A percentile compares a stretch with the other conserved stretches of the same genome.
These are phyloP conservation scores for Hemaris fuciformis DNA, from an alignment of 2,888 invertebrate genomes.

Conservation along the genomic window DNA sequence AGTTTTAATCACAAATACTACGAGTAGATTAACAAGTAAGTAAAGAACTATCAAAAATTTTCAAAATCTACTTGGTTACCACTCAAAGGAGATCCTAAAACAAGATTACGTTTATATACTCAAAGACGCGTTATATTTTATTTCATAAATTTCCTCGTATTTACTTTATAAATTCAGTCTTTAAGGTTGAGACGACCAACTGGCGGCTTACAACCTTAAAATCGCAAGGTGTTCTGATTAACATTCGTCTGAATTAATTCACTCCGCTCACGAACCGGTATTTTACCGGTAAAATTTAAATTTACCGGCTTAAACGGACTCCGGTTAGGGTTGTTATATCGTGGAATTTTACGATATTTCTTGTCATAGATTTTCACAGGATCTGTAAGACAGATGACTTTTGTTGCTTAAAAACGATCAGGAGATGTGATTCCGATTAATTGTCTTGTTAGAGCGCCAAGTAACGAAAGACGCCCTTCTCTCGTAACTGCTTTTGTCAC, in stretches of 20 bases:
- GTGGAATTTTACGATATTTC: background rate
- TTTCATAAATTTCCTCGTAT: background rate
- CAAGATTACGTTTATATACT: background rate
- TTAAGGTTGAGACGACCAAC: constrained; percentile 32
- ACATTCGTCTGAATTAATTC: constrained; percentile 56
- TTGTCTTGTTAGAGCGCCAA: too few relatives aligned
- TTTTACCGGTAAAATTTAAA: constrained; percentile 40
- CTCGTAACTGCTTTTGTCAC: too few relatives aligned
- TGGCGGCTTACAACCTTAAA: constrained; percentile 33
- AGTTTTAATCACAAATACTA: too few relatives aligned
- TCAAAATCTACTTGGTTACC: background rate
- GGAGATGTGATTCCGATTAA: too few relatives aligned
- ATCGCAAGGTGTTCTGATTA: constrained; percentile 52
- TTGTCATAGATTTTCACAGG: background rate
- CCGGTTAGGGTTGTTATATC: constrained; percentile 5
- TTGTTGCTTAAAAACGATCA: too few relatives aligned
- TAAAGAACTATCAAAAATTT: background rate
- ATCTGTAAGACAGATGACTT: too few relatives aligned
- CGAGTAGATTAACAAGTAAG: too few relatives aligned
- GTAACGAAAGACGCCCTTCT: too few relatives aligned
- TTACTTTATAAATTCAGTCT: background rate
- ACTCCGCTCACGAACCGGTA: constrained; percentile 33
- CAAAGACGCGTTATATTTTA: background rate
- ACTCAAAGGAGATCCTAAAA: constrained; percentile 27
- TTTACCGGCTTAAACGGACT: constrained; percentile 23